phyloP scores from a whole-genome alignment of 2,797 vertebrate species.

The Harpagifer antarcticus region DNA sequence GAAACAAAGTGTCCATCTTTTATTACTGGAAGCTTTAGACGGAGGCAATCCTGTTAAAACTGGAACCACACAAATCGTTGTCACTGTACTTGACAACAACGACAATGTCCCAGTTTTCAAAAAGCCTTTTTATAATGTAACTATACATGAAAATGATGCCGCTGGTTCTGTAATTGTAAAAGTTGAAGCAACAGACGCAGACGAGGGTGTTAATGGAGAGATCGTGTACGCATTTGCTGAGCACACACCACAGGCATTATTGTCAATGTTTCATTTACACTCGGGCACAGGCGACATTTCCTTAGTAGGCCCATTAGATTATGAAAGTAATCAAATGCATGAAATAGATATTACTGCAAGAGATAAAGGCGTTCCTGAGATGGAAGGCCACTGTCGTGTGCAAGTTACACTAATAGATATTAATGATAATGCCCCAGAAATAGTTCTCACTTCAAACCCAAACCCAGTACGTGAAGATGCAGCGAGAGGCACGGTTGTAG shows the following conservation, averaged over 20 bases:
- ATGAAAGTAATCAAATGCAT: conserved; percentile 52
- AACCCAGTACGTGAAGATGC: conserved; percentile 63
- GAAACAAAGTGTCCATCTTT: conserved; percentile 65
- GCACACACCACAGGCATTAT: conserved; percentile 24
- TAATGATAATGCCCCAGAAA: conserved; percentile 79
- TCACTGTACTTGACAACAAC: conserved; percentile 75
- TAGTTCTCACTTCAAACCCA: conserved; percentile 65
- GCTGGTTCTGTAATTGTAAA: conserved; percentile 43
- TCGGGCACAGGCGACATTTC: conserved; percentile 63
- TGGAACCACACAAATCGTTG: conserved; percentile 64
- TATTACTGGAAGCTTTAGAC: conserved; percentile 80
- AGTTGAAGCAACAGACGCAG: conserved; percentile 72
- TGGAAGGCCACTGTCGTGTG: conserved; percentile 76
- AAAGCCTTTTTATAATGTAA: conserved; percentile 60
- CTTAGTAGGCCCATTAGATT: conserved; percentile 65
- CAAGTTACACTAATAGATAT: conserved; percentile 71
- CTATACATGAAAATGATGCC: conserved; percentile 64
- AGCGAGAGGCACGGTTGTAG: conserved; percentile 61
- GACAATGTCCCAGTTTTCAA: conserved; percentile 79
- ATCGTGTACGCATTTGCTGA: conserved; percentile 73
- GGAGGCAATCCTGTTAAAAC: conserved; percentile 78
- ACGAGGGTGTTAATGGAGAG: conserved; percentile 78
- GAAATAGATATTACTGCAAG: conserved; percentile 68
- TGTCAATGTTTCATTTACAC: conserved; percentile 56
- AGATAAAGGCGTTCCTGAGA: conserved; percentile 77